Percentiles rank a stretch among this genome's conserved stretches.
Evolutionary conservation across 2,888 invertebrate species (phyloP).

Genomic region (Gastracanthus pulcherrimus): DNA sequence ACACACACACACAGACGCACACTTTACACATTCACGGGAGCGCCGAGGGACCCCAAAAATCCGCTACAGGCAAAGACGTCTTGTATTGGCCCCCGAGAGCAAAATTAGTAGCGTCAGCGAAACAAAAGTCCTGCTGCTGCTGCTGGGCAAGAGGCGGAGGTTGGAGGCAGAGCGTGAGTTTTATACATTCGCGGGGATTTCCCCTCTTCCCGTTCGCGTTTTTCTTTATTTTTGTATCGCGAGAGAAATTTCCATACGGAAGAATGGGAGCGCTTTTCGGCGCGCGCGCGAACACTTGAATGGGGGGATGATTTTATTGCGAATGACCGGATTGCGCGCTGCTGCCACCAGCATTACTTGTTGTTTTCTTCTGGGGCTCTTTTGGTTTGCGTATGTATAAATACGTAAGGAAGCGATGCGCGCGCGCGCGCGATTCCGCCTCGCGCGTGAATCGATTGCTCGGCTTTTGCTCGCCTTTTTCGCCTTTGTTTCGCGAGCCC

Average conservation of each 20-base stretch:
- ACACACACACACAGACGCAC: no score
- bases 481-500: constrained; percentile 34
- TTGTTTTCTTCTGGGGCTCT: constrained; percentile 12
- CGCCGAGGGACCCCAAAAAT: neutral
- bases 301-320: constrained; percentile 54
- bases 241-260: constrained; percentile 53
- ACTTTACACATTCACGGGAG: neutral
- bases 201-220: neutral
- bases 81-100: no score
- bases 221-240: neutral
- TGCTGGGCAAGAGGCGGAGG: neutral
- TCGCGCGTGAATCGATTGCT: constrained; percentile 34
- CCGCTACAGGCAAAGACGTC: no score
- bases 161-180: neutral
- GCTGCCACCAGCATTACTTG: no score
- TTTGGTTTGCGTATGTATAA: constrained; percentile 6
- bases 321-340: constrained; percentile 21
- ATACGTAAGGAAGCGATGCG: no score
- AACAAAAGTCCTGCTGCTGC: constrained; percentile 50
- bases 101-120: constrained; percentile 54
- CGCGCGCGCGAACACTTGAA: constrained; percentile 24
- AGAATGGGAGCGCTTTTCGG: constrained; percentile 50
- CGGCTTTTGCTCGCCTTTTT: constrained; percentile 1
- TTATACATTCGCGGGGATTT: neutral
- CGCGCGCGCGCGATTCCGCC: neutral